Conservation (phyloP, 1,140 invertebrate species). For the Venturia canescens region DNA sequence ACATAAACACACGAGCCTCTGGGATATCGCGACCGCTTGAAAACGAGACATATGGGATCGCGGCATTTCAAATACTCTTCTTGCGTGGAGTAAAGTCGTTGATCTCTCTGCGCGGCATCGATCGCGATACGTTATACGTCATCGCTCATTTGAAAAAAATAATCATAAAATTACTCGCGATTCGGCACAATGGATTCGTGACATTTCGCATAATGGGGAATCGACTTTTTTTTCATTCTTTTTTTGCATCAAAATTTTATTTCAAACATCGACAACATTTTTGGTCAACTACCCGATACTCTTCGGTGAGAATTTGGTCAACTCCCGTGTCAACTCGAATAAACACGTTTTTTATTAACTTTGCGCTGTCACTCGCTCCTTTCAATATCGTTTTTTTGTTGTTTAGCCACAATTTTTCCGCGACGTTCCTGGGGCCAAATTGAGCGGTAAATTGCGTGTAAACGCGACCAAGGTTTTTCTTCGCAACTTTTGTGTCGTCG, state of each 20-base stretch:
- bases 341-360: not conserved
- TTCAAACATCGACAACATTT: not conserved
- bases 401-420: not conserved
- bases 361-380: not conserved
- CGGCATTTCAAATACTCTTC: conserved; percentile 12
- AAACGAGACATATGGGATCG: conserved; percentile 1
- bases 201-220: too few relatives aligned
- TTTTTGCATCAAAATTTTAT: too few relatives aligned
- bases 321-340: not conserved
- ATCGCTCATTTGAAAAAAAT: not conserved
- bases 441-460: not conserved
- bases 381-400: not conserved
- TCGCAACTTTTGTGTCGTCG: not conserved
- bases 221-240: too few relatives aligned
- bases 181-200: too few relatives aligned
- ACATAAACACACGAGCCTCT: conserved; percentile 1
- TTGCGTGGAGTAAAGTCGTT: not conserved
- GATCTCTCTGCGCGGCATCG: not conserved
- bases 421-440: not conserved
- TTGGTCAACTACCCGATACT: not conserved
- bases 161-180: not conserved
- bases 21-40: not conserved
- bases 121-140: not conserved
- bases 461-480: conserved; percentile 7
- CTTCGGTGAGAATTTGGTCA: not conserved